A percentile compares a stretch with the other conserved stretches of the same genome.
These are phyloP conservation scores for Ardeotis arabs DNA, from an alignment of 2,113 vertebrate genomes.

Conservation along the genomic window DNA sequence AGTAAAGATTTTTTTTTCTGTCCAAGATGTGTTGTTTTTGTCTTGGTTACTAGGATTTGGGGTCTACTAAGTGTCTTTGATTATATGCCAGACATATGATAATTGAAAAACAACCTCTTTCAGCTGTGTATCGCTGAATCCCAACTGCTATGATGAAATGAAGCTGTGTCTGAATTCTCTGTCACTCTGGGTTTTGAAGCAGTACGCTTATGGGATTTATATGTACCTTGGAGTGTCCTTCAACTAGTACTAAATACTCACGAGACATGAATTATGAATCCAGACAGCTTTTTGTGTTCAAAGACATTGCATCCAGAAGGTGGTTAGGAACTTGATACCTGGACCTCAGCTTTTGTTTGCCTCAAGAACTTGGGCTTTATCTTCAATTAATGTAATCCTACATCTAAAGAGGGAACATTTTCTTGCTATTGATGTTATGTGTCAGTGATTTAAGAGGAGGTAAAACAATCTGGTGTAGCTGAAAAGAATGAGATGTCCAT, in stretches of 20 bases:
- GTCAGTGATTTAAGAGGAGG: constrained; percentile 19
- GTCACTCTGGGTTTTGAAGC: not conserved
- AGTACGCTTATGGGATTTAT: not conserved
- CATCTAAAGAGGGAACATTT: not conserved
- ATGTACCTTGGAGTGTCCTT: not conserved
- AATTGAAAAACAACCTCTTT: not conserved
- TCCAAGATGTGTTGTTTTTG: not conserved
- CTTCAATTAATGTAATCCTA: not conserved
- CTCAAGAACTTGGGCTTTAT: not conserved
- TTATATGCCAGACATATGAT: not conserved
- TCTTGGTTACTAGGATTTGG: not conserved
- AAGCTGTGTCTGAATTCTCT: not conserved
- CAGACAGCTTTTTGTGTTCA: not conserved
- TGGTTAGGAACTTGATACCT: not conserved
- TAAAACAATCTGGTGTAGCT: not conserved
- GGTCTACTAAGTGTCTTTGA: not conserved
- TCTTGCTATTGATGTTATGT: not conserved
- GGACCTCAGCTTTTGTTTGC: not conserved
- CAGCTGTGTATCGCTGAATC: not conserved
- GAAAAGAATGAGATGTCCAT: not conserved
- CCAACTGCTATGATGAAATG: not conserved
- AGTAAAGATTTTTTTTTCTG: not conserved
- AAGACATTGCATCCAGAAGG: not conserved
- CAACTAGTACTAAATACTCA: not conserved
- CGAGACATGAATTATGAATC: not conserved